These are phyloP conservation scores for Ptilorrhoa leucosticta DNA, from an alignment of 2,113 vertebrate genomes.

Conservation along the genomic window DNA sequence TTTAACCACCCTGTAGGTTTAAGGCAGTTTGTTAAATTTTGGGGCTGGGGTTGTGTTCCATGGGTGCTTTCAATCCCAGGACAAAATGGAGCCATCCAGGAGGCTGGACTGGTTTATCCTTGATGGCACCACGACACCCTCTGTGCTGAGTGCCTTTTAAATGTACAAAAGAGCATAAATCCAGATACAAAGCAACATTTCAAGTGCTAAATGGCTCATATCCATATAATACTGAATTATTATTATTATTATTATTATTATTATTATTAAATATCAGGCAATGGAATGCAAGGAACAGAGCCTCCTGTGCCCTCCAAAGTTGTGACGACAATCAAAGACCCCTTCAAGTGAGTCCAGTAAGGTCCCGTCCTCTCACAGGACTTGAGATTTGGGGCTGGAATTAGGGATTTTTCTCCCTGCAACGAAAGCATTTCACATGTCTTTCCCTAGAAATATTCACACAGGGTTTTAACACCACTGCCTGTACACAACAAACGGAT, in stretches of 20 bases:
- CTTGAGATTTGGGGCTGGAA: background rate
- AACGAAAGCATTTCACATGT: background rate
- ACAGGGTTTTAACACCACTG: background rate
- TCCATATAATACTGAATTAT: background rate
- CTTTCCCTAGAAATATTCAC: background rate
- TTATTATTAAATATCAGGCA: too few species aligned
- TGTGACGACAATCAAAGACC: background rate
- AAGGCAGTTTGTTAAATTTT: background rate
- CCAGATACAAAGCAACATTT: background rate
- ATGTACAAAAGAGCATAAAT: background rate
- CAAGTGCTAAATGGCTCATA: background rate
- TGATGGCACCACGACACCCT: accelerated
- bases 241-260: background rate
- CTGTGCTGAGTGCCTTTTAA: background rate
- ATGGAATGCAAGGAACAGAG: background rate
- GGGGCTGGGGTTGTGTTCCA: background rate
- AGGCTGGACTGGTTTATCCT: background rate
- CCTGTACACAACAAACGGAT: background rate
- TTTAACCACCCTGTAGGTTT: background rate
- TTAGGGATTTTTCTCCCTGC: background rate
- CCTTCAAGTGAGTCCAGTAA: background rate
- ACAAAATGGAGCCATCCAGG: accelerated
- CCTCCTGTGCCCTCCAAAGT: background rate
- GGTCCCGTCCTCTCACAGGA: too few species aligned
- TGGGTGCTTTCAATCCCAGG: background rate